Percentiles rank a stretch among this genome's conserved stretches.
These are phyloP conservation scores for Guaruba guarouba DNA, from an alignment of 2,113 vertebrate genomes.

Conservation along the genomic window DNA sequence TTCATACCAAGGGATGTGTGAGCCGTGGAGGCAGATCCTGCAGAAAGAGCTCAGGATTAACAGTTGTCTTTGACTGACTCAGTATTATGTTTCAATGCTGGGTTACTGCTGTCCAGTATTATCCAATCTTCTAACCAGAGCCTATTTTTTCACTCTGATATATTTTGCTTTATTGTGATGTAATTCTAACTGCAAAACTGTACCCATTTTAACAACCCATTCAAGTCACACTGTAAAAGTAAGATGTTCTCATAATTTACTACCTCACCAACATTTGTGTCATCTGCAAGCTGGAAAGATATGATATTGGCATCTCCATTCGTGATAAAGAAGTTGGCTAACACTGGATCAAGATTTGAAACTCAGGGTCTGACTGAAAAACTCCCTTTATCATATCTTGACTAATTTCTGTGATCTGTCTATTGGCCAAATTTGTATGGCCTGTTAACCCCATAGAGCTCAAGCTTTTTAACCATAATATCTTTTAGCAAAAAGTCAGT, in stretches of 20 bases:
- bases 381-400: background rate
- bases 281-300: background rate
- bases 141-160: background rate
- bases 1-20: background rate
- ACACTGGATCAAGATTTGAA: background rate
- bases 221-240: background rate
- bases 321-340: background rate
- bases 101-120: background rate
- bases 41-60: background rate
- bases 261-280: background rate
- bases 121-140: background rate
- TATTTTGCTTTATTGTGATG: background rate
- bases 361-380: background rate
- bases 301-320: background rate
- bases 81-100: background rate
- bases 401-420: background rate
- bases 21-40: background rate
- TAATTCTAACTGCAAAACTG: background rate
- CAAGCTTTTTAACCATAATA: background rate
- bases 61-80: background rate
- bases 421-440: background rate
- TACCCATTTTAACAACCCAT: background rate
- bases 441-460: background rate
- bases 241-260: background rate
- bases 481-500: background rate